These are phyloP conservation scores for Cantharis rufa DNA, from an alignment of 2,888 invertebrate species.

Conservation along the genomic window DNA sequence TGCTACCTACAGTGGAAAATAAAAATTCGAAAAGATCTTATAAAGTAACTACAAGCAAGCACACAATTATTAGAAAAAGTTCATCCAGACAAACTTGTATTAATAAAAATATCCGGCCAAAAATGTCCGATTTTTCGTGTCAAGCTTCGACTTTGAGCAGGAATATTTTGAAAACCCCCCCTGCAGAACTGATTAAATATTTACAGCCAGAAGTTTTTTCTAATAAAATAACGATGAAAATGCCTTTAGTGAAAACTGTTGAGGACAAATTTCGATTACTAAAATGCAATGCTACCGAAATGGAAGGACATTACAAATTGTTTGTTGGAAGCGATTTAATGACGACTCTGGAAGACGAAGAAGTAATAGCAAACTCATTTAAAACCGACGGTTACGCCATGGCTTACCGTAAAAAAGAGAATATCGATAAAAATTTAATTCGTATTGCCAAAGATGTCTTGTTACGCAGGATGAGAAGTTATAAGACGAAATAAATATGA, in stretches of 20 bases:
- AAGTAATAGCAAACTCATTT: constrained; percentile 9
- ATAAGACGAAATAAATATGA: not conserved
- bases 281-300: not conserved
- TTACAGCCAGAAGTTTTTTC: not conserved
- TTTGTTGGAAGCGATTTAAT: not conserved
- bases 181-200: constrained; percentile 12
- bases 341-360: not conserved
- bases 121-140: constrained; percentile 13
- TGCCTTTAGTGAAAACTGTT: not conserved
- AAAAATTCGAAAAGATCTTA: not conserved
- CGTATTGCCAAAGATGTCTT: not conserved
- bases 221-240: not conserved
- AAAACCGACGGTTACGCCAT: constrained; percentile 30
- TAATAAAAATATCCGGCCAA: not conserved
- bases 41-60: not conserved
- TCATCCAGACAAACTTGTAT: not conserved
- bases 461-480: not conserved
- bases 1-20: not conserved
- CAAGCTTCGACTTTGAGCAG: constrained; percentile 24
- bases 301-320: not conserved
- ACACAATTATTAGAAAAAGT: not conserved
- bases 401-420: constrained; percentile 24
- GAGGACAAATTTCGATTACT: not conserved
- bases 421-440: not conserved
- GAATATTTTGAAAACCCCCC: constrained; percentile 3